Evolutionary conservation across 2,888 invertebrate species (phyloP).

Genomic region (Mythimna pallens): DNA sequence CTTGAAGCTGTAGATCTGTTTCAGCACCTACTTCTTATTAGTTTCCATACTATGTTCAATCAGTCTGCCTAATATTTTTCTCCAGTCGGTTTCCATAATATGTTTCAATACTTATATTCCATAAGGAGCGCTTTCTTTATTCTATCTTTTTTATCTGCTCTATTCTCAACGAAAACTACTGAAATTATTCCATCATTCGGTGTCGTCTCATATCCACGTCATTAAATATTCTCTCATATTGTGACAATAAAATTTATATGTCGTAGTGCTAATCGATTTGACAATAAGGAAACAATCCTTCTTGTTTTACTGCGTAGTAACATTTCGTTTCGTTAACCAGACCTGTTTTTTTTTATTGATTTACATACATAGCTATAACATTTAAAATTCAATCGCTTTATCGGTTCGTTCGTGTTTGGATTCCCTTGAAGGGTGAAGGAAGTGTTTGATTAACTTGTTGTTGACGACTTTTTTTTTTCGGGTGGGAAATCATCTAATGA

Average conservation of each 20-base stretch:
- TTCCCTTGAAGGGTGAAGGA: slow-evolving; percentile 41
- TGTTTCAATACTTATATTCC: neutral
- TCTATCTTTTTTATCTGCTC: neutral
- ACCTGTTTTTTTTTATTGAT: slow-evolving; percentile 57
- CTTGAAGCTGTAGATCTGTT: neutral
- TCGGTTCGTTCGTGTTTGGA: slow-evolving; percentile 15
- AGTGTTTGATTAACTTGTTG: no score
- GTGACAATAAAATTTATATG: slow-evolving; percentile 44
- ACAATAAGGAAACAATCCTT: slow-evolving; percentile 60
- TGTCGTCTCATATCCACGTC: slow-evolving; percentile 2
- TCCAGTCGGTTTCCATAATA: neutral
- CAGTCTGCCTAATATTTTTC: no score
- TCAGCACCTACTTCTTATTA: neutral
- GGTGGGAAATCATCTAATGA: no score
- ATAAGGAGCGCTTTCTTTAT: neutral
- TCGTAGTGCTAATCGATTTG: slow-evolving; percentile 49
- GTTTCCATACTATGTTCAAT: no score
- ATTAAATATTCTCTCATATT: slow-evolving; percentile 24
- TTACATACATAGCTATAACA: slow-evolving; percentile 49
- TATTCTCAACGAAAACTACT: slow-evolving; percentile 10
- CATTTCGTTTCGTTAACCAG: slow-evolving; percentile 55
- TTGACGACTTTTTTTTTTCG: no score
- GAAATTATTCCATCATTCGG: slow-evolving; percentile 11
- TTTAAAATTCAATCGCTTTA: slow-evolving; percentile 56
- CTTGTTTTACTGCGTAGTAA: slow-evolving; percentile 61